Evolutionary conservation across 2,113 vertebrate species (phyloP).

Genomic region (Eubucco bourcierii): DNA sequence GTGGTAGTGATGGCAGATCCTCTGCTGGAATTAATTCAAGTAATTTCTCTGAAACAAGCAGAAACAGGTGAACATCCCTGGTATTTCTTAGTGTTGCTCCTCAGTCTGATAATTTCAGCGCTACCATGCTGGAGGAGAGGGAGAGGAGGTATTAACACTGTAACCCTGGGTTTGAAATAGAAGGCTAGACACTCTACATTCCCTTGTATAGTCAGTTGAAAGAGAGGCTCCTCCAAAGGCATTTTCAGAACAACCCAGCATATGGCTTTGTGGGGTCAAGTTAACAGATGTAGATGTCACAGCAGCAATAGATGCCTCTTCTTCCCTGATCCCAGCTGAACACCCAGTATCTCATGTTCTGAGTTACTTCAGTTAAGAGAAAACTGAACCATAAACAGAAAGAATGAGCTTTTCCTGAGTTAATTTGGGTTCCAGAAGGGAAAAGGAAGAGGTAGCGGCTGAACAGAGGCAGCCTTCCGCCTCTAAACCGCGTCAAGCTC

Average conservation of each 20-base stretch:
- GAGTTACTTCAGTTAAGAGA: neutral
- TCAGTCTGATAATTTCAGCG: neutral
- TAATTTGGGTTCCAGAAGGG: neutral
- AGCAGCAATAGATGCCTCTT: accelerated
- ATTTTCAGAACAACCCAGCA: neutral
- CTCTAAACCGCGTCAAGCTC: neutral
- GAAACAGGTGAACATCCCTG: neutral
- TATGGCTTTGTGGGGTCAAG: neutral
- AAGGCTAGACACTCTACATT: neutral
- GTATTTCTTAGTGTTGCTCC: neutral
- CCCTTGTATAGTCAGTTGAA: neutral
- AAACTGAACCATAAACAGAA: neutral
- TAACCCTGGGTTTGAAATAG: neutral
- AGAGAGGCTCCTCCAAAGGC: neutral
- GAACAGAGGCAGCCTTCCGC: neutral
- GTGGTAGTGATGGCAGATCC: neutral
- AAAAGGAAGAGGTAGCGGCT: neutral
- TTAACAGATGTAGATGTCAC: neutral
- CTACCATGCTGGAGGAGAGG: neutral
- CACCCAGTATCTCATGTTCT: neutral
- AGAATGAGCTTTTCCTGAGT: neutral
- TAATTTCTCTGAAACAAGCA: neutral
- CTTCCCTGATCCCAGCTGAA: neutral
- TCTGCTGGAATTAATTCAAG: neutral
- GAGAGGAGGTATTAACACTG: neutral